Base-by-base conservation (phyloP, 2,113 vertebrate genomes). In the Acrocephalus arundinaceus region DNA sequence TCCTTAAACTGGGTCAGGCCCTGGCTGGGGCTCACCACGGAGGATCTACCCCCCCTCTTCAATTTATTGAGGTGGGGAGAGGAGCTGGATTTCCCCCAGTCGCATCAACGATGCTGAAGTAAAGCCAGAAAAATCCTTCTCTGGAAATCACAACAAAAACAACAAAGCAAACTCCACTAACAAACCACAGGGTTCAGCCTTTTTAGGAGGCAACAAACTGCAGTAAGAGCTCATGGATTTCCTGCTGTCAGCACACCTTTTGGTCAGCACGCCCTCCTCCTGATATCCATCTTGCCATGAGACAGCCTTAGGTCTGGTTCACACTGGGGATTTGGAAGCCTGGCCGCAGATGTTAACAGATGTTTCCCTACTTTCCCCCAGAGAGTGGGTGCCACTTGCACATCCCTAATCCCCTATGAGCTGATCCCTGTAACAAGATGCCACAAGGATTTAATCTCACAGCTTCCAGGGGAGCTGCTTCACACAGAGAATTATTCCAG, bases 381-480 rank as follows among this genome's bases (percentile, higher is more conserved):
- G 80, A 49, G 63, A 72, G 68, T 5, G 10, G 61, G 49, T 82
- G 92, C 93, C 72, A 62, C 82, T 87, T 84, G 68, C 4, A 1
- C 30, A 52, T 79, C 82, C 78, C 17, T 85, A 89, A 91, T 79
- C 58, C 75, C n/a, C 74, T 39, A 1, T 39, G 77, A 8, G 7
- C 82, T 57, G 81, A 89, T 87, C 65, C 81, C 81, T 61, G 28
- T 83, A 86, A 90, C 28, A 54, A 90, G 71, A 79, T 82, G 92
- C 78, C 82, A 66, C 59, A 48, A 70, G 81, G 59, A 58, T 91
- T 95, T 83, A 79, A 79, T 79, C 87, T 95, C 76, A 67, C 63
- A 45, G 71, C 35, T 83, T 83, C 43, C 87, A 59, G 48, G 55
- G 70, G 51, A 85, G 63, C 68, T 70, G 75, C 75, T 93, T 77